Percentiles rank a stretch among this genome's conserved stretches.
phyloP scores from a whole-genome alignment of 2,797 vertebrate species.

The Enteromius thamalakanensis region DNA sequence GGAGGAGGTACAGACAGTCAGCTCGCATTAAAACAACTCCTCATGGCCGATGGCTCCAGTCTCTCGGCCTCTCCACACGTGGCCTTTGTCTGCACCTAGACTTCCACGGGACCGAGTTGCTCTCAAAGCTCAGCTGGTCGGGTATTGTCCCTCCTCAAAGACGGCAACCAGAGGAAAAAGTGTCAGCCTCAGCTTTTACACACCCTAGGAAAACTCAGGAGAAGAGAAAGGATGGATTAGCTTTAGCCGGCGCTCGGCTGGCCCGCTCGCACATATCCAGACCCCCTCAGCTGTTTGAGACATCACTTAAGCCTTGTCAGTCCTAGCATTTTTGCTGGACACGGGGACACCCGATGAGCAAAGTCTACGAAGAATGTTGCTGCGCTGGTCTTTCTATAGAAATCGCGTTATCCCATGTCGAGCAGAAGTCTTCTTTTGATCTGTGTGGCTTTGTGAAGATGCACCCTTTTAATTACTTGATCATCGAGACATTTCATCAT shows the following conservation, averaged over 20 bases:
- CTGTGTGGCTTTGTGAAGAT: slow-evolving; percentile 11
- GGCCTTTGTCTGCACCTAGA: slow-evolving; percentile 63
- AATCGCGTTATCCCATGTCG: background rate
- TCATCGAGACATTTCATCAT: background rate
- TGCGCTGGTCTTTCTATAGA: background rate
- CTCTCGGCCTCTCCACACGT: slow-evolving; percentile 69
- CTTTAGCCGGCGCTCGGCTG: slow-evolving; percentile 53
- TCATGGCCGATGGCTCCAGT: slow-evolving; percentile 62
- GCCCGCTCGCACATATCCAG: slow-evolving; percentile 37
- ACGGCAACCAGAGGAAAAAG: slow-evolving; percentile 61
- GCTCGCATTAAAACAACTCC: slow-evolving; percentile 71
- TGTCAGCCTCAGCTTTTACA: slow-evolving; percentile 69
- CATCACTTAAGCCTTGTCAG: slow-evolving; percentile 27
- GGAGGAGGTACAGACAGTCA: slow-evolving; percentile 60
- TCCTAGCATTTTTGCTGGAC: slow-evolving; percentile 14
- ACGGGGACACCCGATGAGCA: background rate
- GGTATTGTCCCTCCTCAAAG: slow-evolving; percentile 66
- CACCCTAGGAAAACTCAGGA: slow-evolving; percentile 29
- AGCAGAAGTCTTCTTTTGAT: slow-evolving; percentile 21
- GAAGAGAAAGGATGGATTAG: slow-evolving; percentile 62
- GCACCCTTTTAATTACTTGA: slow-evolving; percentile 9
- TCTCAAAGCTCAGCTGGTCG: slow-evolving; percentile 76
- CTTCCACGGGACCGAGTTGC: slow-evolving; percentile 64
- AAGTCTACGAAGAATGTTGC: slow-evolving; percentile 21
- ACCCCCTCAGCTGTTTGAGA: slow-evolving; percentile 48